These are phyloP conservation scores for Melanargia galathea DNA, from an alignment of 2,888 invertebrate genomes.

Conservation along the genomic window DNA sequence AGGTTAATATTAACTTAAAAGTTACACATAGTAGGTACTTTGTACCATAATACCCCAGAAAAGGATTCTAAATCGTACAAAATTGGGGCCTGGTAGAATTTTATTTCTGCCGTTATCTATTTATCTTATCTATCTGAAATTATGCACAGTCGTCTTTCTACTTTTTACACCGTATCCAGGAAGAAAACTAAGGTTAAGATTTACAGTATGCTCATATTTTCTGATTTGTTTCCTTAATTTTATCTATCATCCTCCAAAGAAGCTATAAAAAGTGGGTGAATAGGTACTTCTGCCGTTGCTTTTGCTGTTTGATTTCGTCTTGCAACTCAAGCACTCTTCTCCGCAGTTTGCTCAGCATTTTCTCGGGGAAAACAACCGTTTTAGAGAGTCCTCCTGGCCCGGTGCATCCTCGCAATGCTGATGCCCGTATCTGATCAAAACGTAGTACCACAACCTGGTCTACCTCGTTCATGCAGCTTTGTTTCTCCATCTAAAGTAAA, in stretches of 20 bases:
- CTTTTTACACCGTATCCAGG: too few species aligned
- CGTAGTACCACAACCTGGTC: conserved; percentile 86
- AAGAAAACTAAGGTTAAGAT: too few species aligned
- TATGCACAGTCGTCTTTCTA: too few species aligned
- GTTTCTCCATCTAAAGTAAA: conserved; percentile 84
- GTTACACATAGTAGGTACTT: too few species aligned
- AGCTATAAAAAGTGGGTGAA: background rate
- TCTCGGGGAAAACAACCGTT: conserved; percentile 85
- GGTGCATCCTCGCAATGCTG: conserved; percentile 69
- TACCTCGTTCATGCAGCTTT: conserved; percentile 89
- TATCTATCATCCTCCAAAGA: background rate
- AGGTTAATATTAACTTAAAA: too few species aligned
- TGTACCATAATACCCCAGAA: too few species aligned
- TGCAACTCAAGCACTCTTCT: conserved; percentile 84
- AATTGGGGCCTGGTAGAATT: too few species aligned
- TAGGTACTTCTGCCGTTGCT: conserved; percentile 81
- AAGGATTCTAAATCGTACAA: too few species aligned
- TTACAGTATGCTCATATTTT: background rate
- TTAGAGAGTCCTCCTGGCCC: conserved; percentile 67
- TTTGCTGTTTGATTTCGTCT: conserved; percentile 84
- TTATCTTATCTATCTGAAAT: too few species aligned
- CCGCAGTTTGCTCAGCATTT: conserved; percentile 80
- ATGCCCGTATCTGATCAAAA: conserved; percentile 85
- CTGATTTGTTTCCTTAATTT: background rate
- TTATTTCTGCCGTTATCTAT: too few species aligned